A percentile compares a stretch with the other conserved stretches of the same genome.
phyloP scores from a whole-genome alignment of 2,797 vertebrate species.

The Brachyalestes nurse region DNA sequence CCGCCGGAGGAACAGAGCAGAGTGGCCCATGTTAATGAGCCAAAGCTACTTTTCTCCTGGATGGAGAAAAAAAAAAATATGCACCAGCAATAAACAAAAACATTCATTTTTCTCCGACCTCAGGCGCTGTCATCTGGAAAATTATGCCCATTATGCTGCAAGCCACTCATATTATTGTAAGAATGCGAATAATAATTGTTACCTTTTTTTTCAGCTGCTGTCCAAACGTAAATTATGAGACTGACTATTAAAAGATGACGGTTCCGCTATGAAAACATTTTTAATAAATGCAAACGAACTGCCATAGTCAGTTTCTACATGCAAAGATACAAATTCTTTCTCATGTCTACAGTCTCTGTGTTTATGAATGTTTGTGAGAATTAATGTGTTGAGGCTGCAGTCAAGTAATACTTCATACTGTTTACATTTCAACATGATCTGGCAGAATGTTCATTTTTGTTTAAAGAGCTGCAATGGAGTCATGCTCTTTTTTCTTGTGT shows the following conservation, averaged over 20 bases:
- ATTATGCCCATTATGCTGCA: slow-evolving; percentile 56
- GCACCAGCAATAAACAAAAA: slow-evolving; percentile 44
- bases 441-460: too few relatives aligned
- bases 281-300: slow-evolving; percentile 46
- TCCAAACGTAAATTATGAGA: slow-evolving; percentile 43
- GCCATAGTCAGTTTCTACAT: slow-evolving; percentile 6
- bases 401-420: neutral
- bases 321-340: neutral
- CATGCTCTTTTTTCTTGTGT: neutral
- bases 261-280: slow-evolving; percentile 16
- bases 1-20: slow-evolving; percentile 56
- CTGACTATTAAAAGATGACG: slow-evolving; percentile 47
- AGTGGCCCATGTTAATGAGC: slow-evolving; percentile 75
- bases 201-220: slow-evolving; percentile 34
- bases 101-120: slow-evolving; percentile 69
- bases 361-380: neutral
- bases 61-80: slow-evolving; percentile 60
- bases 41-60: slow-evolving; percentile 60
- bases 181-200: slow-evolving; percentile 46
- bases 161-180: slow-evolving; percentile 39
- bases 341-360: neutral
- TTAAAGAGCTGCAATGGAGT: too few relatives aligned
- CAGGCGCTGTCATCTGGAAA: slow-evolving; percentile 68
- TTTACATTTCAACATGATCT: neutral
- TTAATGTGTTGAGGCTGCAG: slow-evolving; percentile 9